Percentiles rank a stretch among this genome's conserved stretches.
Conservation (phyloP, 2,113 vertebrate genomes). For the Dicaeum eximium region DNA sequence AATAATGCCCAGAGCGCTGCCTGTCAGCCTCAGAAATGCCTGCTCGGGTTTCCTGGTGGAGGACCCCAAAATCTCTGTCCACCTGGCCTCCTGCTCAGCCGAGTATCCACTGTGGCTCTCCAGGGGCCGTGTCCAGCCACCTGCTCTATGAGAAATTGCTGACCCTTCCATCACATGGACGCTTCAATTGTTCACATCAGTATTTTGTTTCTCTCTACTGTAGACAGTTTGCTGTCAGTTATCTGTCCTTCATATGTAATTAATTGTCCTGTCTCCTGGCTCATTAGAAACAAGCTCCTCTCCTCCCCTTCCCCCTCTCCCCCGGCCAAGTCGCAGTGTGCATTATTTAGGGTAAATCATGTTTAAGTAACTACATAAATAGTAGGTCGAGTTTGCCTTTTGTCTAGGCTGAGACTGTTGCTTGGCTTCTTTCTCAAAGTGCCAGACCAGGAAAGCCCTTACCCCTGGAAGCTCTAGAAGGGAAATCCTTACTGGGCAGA, state of each 20-base stretch:
- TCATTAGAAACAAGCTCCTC: slow-evolving; percentile 65
- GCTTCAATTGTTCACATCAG: not conserved
- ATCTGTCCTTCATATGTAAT: slow-evolving; percentile 68
- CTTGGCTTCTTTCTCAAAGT: slow-evolving; percentile 60
- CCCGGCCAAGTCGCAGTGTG: slow-evolving; percentile 16
- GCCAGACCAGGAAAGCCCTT: slow-evolving; percentile 43
- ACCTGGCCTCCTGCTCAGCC: not conserved
- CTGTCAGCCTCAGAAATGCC: not conserved
- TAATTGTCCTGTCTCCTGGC: slow-evolving; percentile 66
- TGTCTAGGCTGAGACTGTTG: slow-evolving; percentile 63
- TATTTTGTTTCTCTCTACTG: slow-evolving; percentile 20
- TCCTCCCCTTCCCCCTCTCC: not conserved
- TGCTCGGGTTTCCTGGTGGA: not conserved
- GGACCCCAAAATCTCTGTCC: not conserved
- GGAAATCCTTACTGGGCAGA: slow-evolving; percentile 38
- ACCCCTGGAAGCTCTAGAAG: slow-evolving; percentile 5
- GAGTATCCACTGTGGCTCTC: not conserved
- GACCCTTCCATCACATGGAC: not conserved
- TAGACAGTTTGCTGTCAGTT: slow-evolving; percentile 63
- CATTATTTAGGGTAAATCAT: slow-evolving; percentile 75
- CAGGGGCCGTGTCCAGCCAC: not conserved
- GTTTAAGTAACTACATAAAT: slow-evolving; percentile 76
- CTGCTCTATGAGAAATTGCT: slow-evolving; percentile 8
- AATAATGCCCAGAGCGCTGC: not conserved
- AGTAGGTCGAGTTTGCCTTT: slow-evolving; percentile 72